phyloP scores from a whole-genome alignment of 2,888 invertebrate species.

The Brassicogethes aeneus region DNA sequence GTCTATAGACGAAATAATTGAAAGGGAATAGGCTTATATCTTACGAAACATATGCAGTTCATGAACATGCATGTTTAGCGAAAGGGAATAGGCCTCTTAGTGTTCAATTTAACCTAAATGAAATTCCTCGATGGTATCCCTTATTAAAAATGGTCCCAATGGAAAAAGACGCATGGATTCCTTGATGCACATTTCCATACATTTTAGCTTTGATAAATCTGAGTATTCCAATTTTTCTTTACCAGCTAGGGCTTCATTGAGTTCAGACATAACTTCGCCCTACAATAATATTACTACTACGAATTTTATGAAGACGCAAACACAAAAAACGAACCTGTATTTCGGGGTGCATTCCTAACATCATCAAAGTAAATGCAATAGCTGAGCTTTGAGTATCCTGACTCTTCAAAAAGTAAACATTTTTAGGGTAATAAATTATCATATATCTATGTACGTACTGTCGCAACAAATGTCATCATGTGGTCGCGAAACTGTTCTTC shows the following conservation, averaged over 20 bases:
- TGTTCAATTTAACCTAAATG: constrained; percentile 13
- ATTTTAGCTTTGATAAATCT: constrained; percentile 16
- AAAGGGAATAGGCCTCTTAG: no score
- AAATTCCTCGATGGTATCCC: constrained; percentile 16
- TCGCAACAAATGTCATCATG: constrained; percentile 15
- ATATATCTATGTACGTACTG: constrained; percentile 6
- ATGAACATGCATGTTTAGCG: no score
- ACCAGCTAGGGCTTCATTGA: constrained; percentile 8
- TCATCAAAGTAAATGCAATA: constrained; percentile 10
- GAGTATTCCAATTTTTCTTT: constrained; percentile 7
- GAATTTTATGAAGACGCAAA: no score
- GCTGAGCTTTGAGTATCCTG: constrained; percentile 19
- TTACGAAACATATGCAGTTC: no score
- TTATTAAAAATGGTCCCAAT: constrained; percentile 17
- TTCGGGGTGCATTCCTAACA: constrained; percentile 20
- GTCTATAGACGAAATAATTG: no score
- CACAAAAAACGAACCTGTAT: constrained; percentile 14
- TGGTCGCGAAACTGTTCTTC: constrained; percentile 17
- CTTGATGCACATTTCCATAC: constrained; percentile 23
- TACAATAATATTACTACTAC: no score
- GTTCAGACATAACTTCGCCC: constrained; percentile 11
- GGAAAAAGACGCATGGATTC: constrained; percentile 20
- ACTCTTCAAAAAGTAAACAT: constrained; percentile 12
- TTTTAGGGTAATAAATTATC: not conserved
- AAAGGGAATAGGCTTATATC: no score